These are phyloP conservation scores for Drosophila trichaetosa DNA, from an alignment of 2,888 invertebrate genomes.

Conservation along the genomic window DNA sequence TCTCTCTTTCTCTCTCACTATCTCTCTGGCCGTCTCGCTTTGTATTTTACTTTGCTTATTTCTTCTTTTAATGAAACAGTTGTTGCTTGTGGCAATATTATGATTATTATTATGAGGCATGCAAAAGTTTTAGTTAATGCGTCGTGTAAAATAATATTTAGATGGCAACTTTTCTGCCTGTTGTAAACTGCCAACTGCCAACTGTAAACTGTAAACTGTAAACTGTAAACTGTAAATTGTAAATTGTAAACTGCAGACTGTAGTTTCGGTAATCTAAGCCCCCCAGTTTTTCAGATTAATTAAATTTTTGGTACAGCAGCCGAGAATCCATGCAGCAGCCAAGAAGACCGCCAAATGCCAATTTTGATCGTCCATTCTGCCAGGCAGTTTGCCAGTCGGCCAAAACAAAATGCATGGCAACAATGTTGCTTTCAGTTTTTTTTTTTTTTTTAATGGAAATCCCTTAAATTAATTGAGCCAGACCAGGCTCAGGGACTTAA, in stretches of 20 bases:
- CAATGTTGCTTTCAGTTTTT: conserved; percentile 50
- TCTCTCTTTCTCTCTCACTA: not conserved
- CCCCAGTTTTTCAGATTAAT: conserved; percentile 62
- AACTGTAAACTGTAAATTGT: not conserved
- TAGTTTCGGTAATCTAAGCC: conserved; percentile 2
- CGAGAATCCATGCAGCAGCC: conserved; percentile 51
- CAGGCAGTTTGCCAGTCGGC: conserved; percentile 16
- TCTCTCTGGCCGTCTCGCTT: not conserved
- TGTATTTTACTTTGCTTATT: conserved; percentile 57
- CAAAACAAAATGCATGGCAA: conserved; percentile 49
- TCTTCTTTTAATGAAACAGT: conserved; percentile 78
- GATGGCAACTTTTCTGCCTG: conserved; percentile 59
- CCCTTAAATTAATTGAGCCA: conserved; percentile 76
- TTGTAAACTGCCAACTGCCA: not conserved
- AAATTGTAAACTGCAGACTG: not conserved
- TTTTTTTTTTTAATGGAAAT: conserved; percentile 40
- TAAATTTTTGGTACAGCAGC: conserved; percentile 64
- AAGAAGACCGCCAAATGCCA: conserved; percentile 71
- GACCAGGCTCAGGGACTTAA: conserved; percentile 13
- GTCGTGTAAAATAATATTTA: conserved; percentile 80
- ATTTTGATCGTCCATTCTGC: conserved; percentile 5
- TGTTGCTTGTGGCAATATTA: conserved; percentile 78
- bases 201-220: not conserved
- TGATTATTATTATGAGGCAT: conserved; percentile 81
- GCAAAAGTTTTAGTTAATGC: conserved; percentile 80